Evolutionary conservation across 64 coral and sea anemone species (phyloP).

Genomic region (Porites lutea): DNA sequence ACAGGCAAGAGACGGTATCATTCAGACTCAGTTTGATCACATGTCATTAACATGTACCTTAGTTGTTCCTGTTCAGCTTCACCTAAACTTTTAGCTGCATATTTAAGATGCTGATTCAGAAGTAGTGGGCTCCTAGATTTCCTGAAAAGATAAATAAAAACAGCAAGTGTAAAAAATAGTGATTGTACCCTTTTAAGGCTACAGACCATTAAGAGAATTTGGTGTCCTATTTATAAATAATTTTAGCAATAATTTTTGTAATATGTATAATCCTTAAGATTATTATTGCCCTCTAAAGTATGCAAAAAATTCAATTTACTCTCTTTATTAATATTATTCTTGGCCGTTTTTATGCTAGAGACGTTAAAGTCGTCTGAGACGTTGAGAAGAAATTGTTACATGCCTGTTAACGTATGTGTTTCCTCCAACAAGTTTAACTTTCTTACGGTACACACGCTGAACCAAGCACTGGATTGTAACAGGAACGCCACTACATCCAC

Average conservation of each 20-base stretch:
- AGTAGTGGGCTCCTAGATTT: neutral
- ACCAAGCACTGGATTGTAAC: constrained; percentile 71
- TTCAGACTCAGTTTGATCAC: too few species aligned
- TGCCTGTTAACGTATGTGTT: constrained; percentile 37
- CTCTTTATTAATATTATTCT: too few species aligned
- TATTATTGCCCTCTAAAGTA: too few species aligned
- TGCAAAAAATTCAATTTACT: too few species aligned
- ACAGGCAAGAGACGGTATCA: neutral
- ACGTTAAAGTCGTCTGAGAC: too few species aligned
- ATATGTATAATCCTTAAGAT: too few species aligned
- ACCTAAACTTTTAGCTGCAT: neutral
- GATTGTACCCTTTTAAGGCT: too few species aligned
- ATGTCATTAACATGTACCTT: neutral
- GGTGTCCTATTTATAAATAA: too few species aligned
- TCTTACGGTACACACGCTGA: constrained; percentile 82
- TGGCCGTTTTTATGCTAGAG: too few species aligned
- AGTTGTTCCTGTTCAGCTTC: neutral
- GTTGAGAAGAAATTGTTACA: neutral
- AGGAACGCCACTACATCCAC: constrained; percentile 75
- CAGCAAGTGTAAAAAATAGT: too few species aligned
- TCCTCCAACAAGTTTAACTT: constrained; percentile 21
- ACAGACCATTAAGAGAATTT: too few species aligned
- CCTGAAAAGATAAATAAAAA: neutral
- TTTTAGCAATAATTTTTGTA: too few species aligned
- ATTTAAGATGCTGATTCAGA: constrained; percentile 10